Evolutionary conservation across 2,888 invertebrate genomes (phyloP), one percentile per base, ranked within the genome.

Genomic region (Allophyes oxyacanthae): DNA sequence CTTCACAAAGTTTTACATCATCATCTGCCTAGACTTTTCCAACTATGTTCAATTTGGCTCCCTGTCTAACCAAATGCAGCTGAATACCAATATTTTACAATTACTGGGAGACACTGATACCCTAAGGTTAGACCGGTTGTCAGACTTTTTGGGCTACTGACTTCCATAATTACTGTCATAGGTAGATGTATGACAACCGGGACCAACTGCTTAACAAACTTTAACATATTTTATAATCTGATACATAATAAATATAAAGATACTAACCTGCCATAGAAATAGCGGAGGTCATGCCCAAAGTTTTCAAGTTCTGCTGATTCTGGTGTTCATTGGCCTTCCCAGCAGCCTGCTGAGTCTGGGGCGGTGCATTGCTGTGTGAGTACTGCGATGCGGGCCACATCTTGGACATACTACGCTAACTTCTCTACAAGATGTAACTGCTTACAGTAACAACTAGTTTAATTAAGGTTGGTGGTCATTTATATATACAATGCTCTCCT

Each of bases 281-380:
- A 57, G 99, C 98, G 15, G 98, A 98, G 6, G 99, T 99, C 96
- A 99, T 98, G 53, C 99, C 99, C 82, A 97, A 83, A 6, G 96
- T 96, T 77, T 95, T 95, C 68, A 95, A 86, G 77, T 95, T 95
- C 78, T 95, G 95, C 66, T 95, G 94, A 71, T 93, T 95, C 64
- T 95, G 92, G 37, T 94, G 90, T 30, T 91, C 90, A 78, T 93
- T 94, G 8, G 82, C 70, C 77, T 91, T 91, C 41, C 63, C 63
- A 3, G 77, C 60, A 45, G 67, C 81, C 51, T 81, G 86, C 33
- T 83, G 20, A 20, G 20, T 20, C 20, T 20, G 86, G 38, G 79
- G 26, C 0, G 66, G 83, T 30, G 83, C 81, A 72, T 91, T 94
- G 36, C 84, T 88, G 73, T 91, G 94, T 0, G 91, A 90, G 76